These are phyloP conservation scores for Latheticus oryzae DNA, from an alignment of 2,888 invertebrate genomes.

Conservation along the genomic window DNA sequence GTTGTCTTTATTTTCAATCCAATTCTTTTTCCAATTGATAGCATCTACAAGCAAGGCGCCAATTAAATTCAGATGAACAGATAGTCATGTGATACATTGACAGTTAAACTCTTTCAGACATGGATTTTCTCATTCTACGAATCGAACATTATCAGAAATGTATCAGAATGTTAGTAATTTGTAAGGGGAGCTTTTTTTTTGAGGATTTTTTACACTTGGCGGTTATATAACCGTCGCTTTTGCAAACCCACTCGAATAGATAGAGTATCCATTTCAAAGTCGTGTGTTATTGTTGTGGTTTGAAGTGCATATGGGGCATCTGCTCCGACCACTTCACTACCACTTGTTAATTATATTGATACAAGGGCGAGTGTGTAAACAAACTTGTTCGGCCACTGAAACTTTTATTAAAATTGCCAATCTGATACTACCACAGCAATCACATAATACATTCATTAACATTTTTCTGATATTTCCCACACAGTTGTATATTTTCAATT, in stretches of 20 bases:
- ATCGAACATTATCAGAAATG: slow-evolving; percentile 19
- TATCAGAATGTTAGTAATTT: slow-evolving; percentile 22
- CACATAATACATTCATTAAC: no score
- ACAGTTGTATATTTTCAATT: no score
- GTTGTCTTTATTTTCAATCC: no score
- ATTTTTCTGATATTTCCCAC: no score
- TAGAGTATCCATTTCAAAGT: slow-evolving; percentile 49
- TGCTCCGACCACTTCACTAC: slow-evolving; percentile 48
- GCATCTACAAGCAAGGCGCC: slow-evolving; percentile 31
- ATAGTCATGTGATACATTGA: slow-evolving; percentile 25
- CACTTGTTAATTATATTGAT: slow-evolving; percentile 50
- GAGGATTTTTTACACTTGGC: slow-evolving; percentile 14
- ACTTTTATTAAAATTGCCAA: slow-evolving; percentile 14
- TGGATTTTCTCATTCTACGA: slow-evolving; percentile 5
- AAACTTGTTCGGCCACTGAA: slow-evolving; percentile 27
- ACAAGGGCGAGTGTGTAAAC: slow-evolving; percentile 45
- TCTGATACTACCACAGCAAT: no score
- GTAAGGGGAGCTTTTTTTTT: slow-evolving; percentile 7
- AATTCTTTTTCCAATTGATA: slow-evolving; percentile 39
- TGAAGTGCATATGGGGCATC: slow-evolving; percentile 49
- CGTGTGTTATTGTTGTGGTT: slow-evolving; percentile 49
- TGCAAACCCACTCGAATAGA: slow-evolving; percentile 34
- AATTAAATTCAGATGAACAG: slow-evolving; percentile 32
- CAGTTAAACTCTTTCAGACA: slow-evolving; percentile 24
- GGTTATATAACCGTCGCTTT: slow-evolving; percentile 38